A percentile compares a stretch with the other conserved stretches of the same genome.
Evolutionary conservation across 2,797 vertebrate species (phyloP).

Genomic region (Dryobates pubescens): DNA sequence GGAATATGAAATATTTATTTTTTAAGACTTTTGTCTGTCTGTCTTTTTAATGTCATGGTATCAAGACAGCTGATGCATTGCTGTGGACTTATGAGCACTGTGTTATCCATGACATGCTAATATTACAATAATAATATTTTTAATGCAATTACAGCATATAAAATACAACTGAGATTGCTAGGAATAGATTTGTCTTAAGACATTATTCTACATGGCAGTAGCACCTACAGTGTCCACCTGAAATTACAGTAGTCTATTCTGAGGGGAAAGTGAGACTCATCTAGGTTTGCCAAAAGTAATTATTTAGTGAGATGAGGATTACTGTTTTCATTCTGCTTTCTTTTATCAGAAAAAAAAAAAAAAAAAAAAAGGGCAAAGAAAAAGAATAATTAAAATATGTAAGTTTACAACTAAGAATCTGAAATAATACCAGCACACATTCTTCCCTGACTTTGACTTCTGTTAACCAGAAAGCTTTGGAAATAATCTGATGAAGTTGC

Average conservation of each 20-base stretch:
- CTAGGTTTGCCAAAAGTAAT: background rate
- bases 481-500: background rate
- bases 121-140: background rate
- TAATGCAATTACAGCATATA: background rate
- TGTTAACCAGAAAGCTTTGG: background rate
- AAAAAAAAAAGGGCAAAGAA: background rate
- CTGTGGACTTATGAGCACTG: background rate
- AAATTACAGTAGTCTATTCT: background rate
- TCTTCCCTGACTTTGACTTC: background rate
- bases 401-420: background rate
- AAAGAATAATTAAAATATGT: background rate
- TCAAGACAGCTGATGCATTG: background rate
- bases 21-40: background rate
- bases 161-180: background rate
- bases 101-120: background rate
- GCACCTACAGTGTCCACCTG: background rate
- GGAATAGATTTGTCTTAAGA: background rate
- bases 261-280: background rate
- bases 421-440: background rate
- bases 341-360: background rate
- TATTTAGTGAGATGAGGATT: background rate
- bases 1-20: background rate
- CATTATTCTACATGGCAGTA: background rate
- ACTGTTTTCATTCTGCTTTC: background rate
- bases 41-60: background rate